phyloP scores from a whole-genome alignment of 2,113 vertebrate genomes.

The Bolborhynchus lineola region DNA sequence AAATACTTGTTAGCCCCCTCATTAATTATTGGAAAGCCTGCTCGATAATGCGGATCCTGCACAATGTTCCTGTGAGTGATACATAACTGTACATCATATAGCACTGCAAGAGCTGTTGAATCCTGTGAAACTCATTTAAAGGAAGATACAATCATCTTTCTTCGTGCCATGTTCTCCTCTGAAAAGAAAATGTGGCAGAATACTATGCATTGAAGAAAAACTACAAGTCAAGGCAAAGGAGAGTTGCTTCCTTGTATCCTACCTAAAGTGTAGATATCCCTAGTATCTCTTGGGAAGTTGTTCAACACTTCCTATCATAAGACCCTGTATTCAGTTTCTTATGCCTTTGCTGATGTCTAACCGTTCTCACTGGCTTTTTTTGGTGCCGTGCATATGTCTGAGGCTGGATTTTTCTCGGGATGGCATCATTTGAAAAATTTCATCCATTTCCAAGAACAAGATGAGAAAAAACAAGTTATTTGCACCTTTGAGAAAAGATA shows the following conservation, averaged over 20 bases:
- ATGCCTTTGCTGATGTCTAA: background rate
- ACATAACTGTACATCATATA: background rate
- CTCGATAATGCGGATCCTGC: background rate
- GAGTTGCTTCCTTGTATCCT: background rate
- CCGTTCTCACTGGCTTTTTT: background rate
- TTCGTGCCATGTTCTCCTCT: background rate
- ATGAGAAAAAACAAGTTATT: background rate
- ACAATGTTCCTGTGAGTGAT: constrained; percentile 25
- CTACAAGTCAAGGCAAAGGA: background rate
- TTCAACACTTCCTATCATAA: background rate
- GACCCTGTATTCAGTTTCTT: background rate
- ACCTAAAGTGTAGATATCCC: background rate
- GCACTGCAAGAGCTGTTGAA: background rate
- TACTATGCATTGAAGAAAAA: background rate
- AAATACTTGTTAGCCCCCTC: background rate
- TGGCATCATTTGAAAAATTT: background rate
- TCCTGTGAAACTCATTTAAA: background rate
- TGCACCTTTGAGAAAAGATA: background rate
- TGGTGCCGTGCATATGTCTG: background rate
- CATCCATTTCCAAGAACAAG: background rate
- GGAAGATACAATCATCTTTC: background rate
- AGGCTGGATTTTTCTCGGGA: background rate
- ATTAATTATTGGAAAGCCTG: constrained; percentile 23
- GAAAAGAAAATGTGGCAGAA: background rate
- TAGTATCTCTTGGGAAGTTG: background rate